Evolutionary conservation across 2,888 invertebrate genomes (phyloP).

Genomic region (Melikaiella ostensackeni): DNA sequence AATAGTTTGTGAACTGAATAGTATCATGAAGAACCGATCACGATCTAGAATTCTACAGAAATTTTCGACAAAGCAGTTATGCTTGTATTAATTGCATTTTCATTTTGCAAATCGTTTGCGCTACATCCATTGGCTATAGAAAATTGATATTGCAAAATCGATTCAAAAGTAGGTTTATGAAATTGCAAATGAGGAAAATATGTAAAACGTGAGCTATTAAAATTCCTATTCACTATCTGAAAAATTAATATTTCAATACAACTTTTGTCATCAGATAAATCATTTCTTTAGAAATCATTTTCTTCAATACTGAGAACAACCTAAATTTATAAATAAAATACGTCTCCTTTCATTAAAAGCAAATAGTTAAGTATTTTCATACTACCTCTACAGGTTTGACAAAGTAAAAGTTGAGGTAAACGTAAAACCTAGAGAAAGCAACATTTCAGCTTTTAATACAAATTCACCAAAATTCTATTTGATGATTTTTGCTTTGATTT

Average conservation of each 20-base stretch:
- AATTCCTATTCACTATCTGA: not conserved
- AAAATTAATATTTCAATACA: not conserved
- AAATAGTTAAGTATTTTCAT: not conserved
- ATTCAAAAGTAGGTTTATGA: constrained; percentile 2
- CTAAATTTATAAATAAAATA: not conserved
- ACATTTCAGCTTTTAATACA: not conserved
- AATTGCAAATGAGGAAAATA: not conserved
- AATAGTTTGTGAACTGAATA: too few relatives aligned
- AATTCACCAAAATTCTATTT: not conserved
- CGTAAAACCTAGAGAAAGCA: not conserved
- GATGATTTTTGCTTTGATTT: not conserved
- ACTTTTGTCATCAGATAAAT: too few relatives aligned
- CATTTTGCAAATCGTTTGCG: not conserved
- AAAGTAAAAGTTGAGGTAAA: not conserved
- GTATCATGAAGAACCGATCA: too few relatives aligned
- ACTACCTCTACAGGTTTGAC: not conserved
- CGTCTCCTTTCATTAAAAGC: not conserved
- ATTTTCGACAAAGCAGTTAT: not conserved
- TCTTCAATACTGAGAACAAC: not conserved
- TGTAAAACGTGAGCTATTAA: not conserved
- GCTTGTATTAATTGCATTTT: not conserved
- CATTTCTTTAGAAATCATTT: not conserved
- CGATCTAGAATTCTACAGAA: too few relatives aligned
- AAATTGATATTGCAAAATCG: not conserved
- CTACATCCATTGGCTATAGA: not conserved